Evolutionary conservation across 2,888 invertebrate genomes (phyloP), one percentile per base, ranked within the genome.

Genomic region (Pilophorus perplexus): DNA sequence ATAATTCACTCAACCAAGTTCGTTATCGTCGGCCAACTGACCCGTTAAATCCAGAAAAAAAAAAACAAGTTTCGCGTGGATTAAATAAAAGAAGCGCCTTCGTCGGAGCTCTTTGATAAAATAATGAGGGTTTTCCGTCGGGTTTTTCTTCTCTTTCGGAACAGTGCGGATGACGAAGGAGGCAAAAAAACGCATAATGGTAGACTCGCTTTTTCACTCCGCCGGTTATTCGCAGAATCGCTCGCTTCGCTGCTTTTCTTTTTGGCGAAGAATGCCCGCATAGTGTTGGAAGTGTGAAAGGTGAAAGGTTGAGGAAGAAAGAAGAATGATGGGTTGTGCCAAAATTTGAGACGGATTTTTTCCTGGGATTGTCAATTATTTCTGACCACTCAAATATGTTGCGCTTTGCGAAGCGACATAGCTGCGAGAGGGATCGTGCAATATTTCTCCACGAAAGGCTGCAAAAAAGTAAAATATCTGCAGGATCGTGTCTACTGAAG

Each of bases 11-110:
- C 33, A 6, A 33, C 6, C 6, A 33, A 12, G 12, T 20, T 55
- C 59, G 27, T 59, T 59, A 59, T 23, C 40, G n/a, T 8, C 44
- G 44, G 44, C 44, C 18, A 25, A 23, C 16, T 33, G 59, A 59
- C 25, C 59, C 59, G 37, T 44, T 14, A 59, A 59, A 59, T 59
- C 44, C 44, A 40, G 6, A 22, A 59, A 25, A 50, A 22, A 40
- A 23, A 59, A 25, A 50, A 22, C 42, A 23, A 59, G 44, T 55
- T 27, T 37, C 38, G 55, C 44, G 14, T 14, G 42, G 59, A 42
- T 27, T 40, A 18, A 27, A 8, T 22, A 48, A 59, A 59, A 59
- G 27, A 44, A 44, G 14, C 33, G 6, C 33, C 33, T 12, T 12
- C 33, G 6, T 33, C 12, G 6, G 12, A 33, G 6, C 33, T 33